Evolutionary conservation across 2,888 invertebrate species (phyloP).

Genomic region (Argyra leucocephala): DNA sequence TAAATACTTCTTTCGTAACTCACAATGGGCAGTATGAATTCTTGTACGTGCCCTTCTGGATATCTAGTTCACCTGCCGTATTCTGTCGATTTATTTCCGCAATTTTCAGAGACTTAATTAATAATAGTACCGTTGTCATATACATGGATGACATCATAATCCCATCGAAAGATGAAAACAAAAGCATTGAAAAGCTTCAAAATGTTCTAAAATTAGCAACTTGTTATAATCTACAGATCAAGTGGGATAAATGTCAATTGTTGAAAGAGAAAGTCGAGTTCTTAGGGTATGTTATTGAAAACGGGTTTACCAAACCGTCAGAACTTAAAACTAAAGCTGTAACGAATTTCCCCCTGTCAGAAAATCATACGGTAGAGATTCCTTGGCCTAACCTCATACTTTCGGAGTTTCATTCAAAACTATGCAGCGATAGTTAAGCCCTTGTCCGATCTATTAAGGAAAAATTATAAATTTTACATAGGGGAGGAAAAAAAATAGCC

Average conservation of each 20-base stretch:
- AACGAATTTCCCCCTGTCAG: conserved; percentile 5
- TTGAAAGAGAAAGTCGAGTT: neutral
- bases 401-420: conserved; percentile 14
- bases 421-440: conserved; percentile 8
- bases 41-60: neutral
- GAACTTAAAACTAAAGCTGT: neutral
- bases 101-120: conserved; percentile 9
- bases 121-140: conserved; percentile 10
- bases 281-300: neutral
- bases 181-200: neutral
- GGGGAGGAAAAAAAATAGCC: neutral
- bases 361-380: conserved; percentile 24
- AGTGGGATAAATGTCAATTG: neutral
- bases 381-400: conserved; percentile 25
- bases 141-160: conserved; percentile 15
- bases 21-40: neutral
- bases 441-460: neutral
- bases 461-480: conserved; percentile 15
- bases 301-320: neutral
- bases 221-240: neutral
- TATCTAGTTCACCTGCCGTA: conserved; percentile 12
- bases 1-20: neutral
- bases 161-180: neutral
- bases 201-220: neutral
- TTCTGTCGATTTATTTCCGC: conserved; percentile 17